phyloP scores from a whole-genome alignment of 2,888 invertebrate species.

The Caenorhabditis doughertyi region DNA sequence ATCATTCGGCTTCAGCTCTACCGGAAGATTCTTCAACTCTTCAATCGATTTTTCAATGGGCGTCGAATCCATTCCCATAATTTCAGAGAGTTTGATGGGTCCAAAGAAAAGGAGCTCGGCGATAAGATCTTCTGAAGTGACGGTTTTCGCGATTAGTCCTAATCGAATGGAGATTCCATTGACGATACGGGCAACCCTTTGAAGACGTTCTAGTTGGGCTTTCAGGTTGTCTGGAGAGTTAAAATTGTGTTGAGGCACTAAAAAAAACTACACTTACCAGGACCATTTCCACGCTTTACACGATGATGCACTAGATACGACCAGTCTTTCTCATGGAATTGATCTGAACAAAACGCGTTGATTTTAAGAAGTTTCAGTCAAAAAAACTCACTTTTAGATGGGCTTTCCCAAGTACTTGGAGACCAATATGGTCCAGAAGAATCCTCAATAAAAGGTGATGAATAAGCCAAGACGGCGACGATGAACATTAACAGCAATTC shows the following conservation, averaged over 20 bases:
- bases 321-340: too few relatives aligned
- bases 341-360: too few relatives aligned
- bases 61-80: background rate
- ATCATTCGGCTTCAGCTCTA: background rate
- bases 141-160: background rate
- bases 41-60: background rate
- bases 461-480: too few relatives aligned
- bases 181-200: background rate
- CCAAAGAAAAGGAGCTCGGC: background rate
- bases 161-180: background rate
- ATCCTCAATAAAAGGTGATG: too few relatives aligned
- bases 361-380: too few relatives aligned
- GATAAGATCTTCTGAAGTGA: background rate
- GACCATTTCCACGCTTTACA: too few relatives aligned
- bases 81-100: background rate
- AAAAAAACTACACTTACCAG: background rate
- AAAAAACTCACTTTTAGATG: too few relatives aligned
- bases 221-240: background rate
- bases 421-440: too few relatives aligned
- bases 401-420: too few relatives aligned
- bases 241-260: background rate
- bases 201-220: background rate
- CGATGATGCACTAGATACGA: too few relatives aligned
- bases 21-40: background rate
- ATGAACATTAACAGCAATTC: too few relatives aligned